These are phyloP conservation scores for Ylistrum balloti DNA, from an alignment of 1,140 invertebrate genomes.

Conservation along the genomic window DNA sequence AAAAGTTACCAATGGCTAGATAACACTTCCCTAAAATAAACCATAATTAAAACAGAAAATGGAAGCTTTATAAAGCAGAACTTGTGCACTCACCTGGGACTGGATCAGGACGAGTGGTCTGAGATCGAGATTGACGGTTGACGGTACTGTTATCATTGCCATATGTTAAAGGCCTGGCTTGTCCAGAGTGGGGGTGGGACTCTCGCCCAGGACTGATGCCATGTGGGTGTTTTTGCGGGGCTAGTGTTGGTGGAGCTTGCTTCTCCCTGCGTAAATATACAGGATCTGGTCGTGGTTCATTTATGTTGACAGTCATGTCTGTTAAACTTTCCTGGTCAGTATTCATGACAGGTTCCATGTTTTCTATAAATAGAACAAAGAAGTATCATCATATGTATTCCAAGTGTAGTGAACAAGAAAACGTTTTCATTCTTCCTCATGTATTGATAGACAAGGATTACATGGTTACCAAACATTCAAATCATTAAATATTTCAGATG, in stretches of 20 bases:
- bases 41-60: no score
- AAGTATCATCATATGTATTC: no score
- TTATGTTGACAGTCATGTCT: constrained; percentile 75
- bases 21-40: no score
- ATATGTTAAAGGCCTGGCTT: constrained; percentile 70
- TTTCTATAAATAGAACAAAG: constrained; percentile 44
- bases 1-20: no score
- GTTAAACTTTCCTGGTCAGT: constrained; percentile 63
- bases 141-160: constrained; percentile 80
- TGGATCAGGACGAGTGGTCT: constrained; percentile 77
- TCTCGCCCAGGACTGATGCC: constrained; percentile 63
- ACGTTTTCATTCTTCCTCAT: no score
- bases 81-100: constrained; percentile 68
- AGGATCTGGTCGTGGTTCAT: constrained; percentile 70
- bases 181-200: constrained; percentile 74
- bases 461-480: no score
- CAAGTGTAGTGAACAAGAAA: no score
- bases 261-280: constrained; percentile 79
- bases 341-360: constrained; percentile 50
- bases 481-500: no score
- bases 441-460: no score
- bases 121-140: constrained; percentile 76
- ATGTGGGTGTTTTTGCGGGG: constrained; percentile 77
- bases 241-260: constrained; percentile 73
- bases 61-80: no score